phyloP scores from a whole-genome alignment of 30 jellyfish, hydroid and myxozoan genomes.

The Pelagia noctiluca region DNA sequence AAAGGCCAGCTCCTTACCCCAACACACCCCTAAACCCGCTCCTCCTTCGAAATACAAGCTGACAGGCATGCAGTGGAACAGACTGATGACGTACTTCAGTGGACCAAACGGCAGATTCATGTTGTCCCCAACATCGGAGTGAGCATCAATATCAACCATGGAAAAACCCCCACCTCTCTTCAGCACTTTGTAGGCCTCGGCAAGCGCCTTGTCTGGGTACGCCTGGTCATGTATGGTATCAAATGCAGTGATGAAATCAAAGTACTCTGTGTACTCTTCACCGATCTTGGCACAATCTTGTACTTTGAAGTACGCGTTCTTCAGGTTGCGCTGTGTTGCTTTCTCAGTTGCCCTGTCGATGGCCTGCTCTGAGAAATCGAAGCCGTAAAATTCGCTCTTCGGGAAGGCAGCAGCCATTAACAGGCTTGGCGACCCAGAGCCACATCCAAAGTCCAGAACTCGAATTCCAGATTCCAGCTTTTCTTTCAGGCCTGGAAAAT shows the following conservation, averaged over 20 bases:
- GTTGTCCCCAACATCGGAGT: constrained; percentile 45
- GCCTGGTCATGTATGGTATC: constrained; percentile 71
- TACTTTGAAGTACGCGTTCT: constrained; percentile 28
- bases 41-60: constrained; percentile 61
- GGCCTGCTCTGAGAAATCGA: constrained; percentile 53
- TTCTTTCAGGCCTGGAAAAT: constrained; percentile 37
- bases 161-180: constrained; percentile 55
- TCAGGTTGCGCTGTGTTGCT: constrained; percentile 17
- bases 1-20: constrained; percentile 65
- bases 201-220: constrained; percentile 55
- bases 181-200: constrained; percentile 15
- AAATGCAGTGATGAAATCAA: constrained; percentile 65
- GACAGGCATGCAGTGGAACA: constrained; percentile 76
- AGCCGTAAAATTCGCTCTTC: constrained; percentile 58
- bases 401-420: constrained; percentile 54
- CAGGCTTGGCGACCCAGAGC: constrained; percentile 37
- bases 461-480: constrained; percentile 57
- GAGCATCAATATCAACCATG: constrained; percentile 41
- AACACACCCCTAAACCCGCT: constrained; percentile 65
- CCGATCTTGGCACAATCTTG: constrained; percentile 49
- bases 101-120: constrained; percentile 31
- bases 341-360: constrained; percentile 18
- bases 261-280: constrained; percentile 2
- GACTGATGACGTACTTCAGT: constrained; percentile 35
- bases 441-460: constrained; percentile 57